Base-by-base conservation (phyloP, 2,797 vertebrate species). In the Hoplostethus mediterraneus region DNA sequence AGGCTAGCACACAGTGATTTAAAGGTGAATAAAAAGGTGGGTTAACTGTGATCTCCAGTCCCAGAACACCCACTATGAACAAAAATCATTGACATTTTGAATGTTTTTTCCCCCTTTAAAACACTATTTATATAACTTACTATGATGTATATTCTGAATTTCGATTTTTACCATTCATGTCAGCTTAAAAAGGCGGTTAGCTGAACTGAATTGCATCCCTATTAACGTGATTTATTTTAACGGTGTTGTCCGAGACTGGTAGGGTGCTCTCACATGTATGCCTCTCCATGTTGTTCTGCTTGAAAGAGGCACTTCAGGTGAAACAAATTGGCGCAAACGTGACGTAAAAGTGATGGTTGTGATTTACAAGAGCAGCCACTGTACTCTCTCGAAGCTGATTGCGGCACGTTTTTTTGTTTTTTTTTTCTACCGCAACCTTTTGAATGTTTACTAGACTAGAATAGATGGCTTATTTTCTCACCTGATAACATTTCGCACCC, bases 401-500 rank as follows among this genome's bases (percentile, higher is more conserved):
- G 31, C 6, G 6, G 31, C 4, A 33, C 33, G 4, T 33, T 33
- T 33, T 33, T 33, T 33, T 33, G 4, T 33, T 33, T 33, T 33
- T 33, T 33, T 33, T 33, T 6, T 6, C 3, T 40, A 64, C 38
- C 38, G 28, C 65, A 67, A 67, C 64, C 56, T 21, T 5, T 25
- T 17, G 49, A 49, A 73, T 60, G 51, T 61, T 80, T 66, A 7
- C 33, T 44, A 28, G 28, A 38, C 48, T 28, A 66, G 53, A 67
- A 73, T 12, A 58, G 40, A 14, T 0, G 2, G 16, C 48, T 21
- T 71, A 42, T 73, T 33, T 21, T 52, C 10, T 67, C 65, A 12
- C 38, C 31, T 62, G 38, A 69, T 80, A 73, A 48, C 45, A 60
- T 81, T 79, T 85, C 74, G 81, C 80, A 60, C 75, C 67, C 44